Evolutionary conservation across 2,797 vertebrate genomes (phyloP).

Genomic region (Carcharodon carcharias): DNA sequence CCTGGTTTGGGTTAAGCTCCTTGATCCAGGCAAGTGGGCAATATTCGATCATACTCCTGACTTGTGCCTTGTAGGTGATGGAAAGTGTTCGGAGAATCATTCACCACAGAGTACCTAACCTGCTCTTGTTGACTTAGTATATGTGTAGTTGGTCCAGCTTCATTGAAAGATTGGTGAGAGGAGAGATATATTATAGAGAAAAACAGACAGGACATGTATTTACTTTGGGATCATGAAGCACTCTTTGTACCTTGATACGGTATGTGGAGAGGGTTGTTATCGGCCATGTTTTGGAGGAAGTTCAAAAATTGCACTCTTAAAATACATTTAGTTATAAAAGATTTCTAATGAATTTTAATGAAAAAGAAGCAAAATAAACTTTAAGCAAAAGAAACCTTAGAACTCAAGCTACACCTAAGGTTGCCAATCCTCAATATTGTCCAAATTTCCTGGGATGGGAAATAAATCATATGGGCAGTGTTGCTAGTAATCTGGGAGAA

Average conservation of each 20-base stretch:
- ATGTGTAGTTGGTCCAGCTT: background rate
- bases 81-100: too few relatives aligned
- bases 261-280: background rate
- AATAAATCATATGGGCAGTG: background rate
- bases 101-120: too few relatives aligned
- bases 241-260: background rate
- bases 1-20: too few relatives aligned
- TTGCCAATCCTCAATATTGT: background rate
- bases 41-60: too few relatives aligned
- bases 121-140: too few relatives aligned
- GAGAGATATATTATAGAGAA: background rate
- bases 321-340: background rate
- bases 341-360: background rate
- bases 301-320: background rate
- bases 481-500: background rate
- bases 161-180: background rate
- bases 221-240: background rate
- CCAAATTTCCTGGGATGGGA: background rate
- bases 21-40: too few relatives aligned
- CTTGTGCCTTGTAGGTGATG: too few relatives aligned
- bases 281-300: background rate
- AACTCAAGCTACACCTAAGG: background rate
- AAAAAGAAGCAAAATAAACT: background rate
- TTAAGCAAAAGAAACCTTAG: background rate
- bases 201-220: background rate